A percentile compares a stretch with the other conserved stretches of the same genome.
phyloP scores from a whole-genome alignment of 2,797 vertebrate species.

The Hipposideros larvatus region DNA sequence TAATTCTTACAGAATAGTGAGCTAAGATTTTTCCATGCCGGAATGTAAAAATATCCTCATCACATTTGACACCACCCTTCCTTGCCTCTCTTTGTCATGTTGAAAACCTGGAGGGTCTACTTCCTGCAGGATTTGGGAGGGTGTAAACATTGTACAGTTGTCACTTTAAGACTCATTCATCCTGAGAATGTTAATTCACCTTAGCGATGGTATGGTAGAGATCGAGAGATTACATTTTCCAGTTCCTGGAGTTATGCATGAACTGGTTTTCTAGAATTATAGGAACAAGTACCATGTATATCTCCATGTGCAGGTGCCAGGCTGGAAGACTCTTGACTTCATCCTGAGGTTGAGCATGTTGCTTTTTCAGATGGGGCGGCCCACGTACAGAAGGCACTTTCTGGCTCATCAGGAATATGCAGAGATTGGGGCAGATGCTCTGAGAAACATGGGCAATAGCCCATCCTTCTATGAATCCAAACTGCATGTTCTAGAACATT shows the following conservation, averaged over 20 bases:
- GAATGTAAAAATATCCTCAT: neutral
- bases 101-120: neutral
- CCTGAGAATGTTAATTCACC: neutral
- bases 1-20: neutral
- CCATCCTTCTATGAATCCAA: neutral
- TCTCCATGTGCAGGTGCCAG: fast-evolving
- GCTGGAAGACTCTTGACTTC: neutral
- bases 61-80: neutral
- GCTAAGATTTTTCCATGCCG: neutral
- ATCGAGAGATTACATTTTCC: neutral
- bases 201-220: neutral
- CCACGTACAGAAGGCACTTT: neutral
- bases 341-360: neutral
- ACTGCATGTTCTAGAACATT: neutral
- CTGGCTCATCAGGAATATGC: neutral
- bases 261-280: slow-evolving; percentile 15
- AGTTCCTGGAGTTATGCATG: neutral
- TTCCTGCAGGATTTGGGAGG: neutral
- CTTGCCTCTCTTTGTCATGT: neutral
- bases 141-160: fast-evolving
- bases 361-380: neutral
- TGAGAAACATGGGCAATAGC: neutral
- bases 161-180: neutral
- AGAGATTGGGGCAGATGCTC: neutral
- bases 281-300: neutral